A percentile compares a stretch with the other conserved stretches of the same genome.
Conservation (phyloP, 2,888 invertebrate genomes). For the Pandemis corylana region DNA sequence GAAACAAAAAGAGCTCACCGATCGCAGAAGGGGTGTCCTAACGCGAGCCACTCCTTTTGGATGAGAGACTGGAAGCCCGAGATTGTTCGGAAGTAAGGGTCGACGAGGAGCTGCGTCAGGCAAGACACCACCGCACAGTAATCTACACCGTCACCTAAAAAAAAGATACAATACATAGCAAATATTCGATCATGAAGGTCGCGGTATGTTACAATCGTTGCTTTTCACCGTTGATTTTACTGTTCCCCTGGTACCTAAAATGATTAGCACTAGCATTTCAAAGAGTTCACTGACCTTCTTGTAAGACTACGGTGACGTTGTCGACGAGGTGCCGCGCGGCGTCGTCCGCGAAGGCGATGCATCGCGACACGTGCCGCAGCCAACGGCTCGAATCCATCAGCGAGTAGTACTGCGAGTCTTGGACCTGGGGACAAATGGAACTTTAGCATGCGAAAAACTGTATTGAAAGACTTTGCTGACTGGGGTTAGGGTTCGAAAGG, state of each 20-base stretch:
- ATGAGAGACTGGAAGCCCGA: conserved; percentile 95
- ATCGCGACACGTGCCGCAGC: conserved; percentile 92
- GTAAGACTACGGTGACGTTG: conserved; percentile 92
- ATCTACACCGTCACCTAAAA: conserved; percentile 92
- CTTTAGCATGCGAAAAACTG: too few relatives aligned
- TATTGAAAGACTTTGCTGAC: too few relatives aligned
- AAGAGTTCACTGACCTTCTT: conserved; percentile 86
- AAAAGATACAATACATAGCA: neutral
- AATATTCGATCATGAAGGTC: too few relatives aligned
- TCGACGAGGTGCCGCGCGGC: conserved; percentile 87
- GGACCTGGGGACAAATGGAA: conserved; percentile 74
- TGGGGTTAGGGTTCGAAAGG: too few relatives aligned
- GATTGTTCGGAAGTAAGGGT: conserved; percentile 92
- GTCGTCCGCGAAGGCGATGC: conserved; percentile 89
- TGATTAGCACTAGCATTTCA: too few relatives aligned
- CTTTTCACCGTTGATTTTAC: too few relatives aligned
- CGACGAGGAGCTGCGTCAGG: conserved; percentile 93
- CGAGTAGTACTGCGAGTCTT: conserved; percentile 93
- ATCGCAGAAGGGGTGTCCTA: conserved; percentile 95
- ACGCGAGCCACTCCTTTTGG: conserved; percentile 97
- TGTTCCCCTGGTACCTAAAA: too few relatives aligned
- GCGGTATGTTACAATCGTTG: too few relatives aligned
- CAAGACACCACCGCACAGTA: conserved; percentile 94
- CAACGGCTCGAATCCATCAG: conserved; percentile 93
- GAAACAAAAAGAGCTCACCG: conserved; percentile 57